Conservation (phyloP, 2,888 invertebrate species). For the Sisyra nigra region DNA sequence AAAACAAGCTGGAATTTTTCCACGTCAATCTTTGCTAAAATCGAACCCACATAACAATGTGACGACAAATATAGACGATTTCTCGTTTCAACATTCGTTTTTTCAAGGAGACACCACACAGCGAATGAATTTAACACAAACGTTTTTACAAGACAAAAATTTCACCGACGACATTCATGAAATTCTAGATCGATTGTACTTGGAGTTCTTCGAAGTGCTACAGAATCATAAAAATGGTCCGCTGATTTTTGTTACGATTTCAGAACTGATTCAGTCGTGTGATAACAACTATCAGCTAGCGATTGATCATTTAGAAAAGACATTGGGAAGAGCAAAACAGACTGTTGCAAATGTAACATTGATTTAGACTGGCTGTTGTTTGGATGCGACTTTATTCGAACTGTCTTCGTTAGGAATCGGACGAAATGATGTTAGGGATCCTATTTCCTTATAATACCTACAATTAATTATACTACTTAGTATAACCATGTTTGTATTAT, state of each 20-base stretch:
- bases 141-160: background rate
- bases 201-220: slow-evolving; percentile 25
- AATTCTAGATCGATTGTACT: slow-evolving; percentile 21
- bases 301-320: background rate
- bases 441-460: too few relatives aligned
- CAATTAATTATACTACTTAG: too few relatives aligned
- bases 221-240: slow-evolving; percentile 21
- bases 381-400: background rate
- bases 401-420: too few relatives aligned
- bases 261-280: slow-evolving; percentile 25
- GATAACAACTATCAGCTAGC: slow-evolving; percentile 21
- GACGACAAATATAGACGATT: background rate
- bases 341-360: background rate
- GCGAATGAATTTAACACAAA: background rate
- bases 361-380: background rate
- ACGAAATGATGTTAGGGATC: too few relatives aligned
- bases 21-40: slow-evolving; percentile 11
- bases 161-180: background rate
- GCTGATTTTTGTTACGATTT: slow-evolving; percentile 22
- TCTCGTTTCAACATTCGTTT: slow-evolving; percentile 14
- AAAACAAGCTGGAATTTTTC: slow-evolving; percentile 7
- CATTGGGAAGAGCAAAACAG: background rate
- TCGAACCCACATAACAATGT: background rate
- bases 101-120: slow-evolving; percentile 16
- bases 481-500: too few relatives aligned